These are phyloP conservation scores for Ondatra zibethicus DNA, from an alignment of 2,113 vertebrate species.

Conservation along the genomic window DNA sequence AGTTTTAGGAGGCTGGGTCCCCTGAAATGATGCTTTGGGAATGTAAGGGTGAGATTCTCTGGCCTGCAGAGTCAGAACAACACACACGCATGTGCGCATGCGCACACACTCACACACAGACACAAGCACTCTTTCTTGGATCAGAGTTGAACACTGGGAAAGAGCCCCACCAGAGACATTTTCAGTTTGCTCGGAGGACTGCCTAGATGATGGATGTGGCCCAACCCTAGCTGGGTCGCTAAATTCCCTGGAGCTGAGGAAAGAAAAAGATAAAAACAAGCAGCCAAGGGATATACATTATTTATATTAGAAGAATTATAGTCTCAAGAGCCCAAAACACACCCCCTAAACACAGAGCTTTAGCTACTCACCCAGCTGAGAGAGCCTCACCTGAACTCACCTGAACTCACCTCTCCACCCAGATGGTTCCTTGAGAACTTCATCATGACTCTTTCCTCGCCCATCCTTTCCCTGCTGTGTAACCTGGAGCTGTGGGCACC, in stretches of 20 bases:
- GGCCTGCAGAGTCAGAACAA: background rate
- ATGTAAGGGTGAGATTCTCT: background rate
- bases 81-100: accelerated
- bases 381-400: background rate
- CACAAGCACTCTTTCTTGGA: background rate
- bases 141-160: background rate
- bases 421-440: background rate
- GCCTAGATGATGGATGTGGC: background rate
- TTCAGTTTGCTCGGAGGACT: background rate
- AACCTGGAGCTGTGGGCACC: background rate
- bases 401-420: background rate
- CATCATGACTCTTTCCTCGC: background rate
- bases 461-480: background rate
- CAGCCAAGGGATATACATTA: background rate
- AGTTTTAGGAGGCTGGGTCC: background rate
- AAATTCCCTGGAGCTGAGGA: background rate
- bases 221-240: background rate
- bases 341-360: background rate
- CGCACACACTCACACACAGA: background rate
- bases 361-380: background rate
- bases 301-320: background rate
- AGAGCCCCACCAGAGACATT: background rate
- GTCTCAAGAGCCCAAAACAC: background rate
- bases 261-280: background rate
- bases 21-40: background rate